These are phyloP conservation scores for Hypothenemus hampei DNA, from an alignment of 1,140 invertebrate genomes.

Conservation along the genomic window DNA sequence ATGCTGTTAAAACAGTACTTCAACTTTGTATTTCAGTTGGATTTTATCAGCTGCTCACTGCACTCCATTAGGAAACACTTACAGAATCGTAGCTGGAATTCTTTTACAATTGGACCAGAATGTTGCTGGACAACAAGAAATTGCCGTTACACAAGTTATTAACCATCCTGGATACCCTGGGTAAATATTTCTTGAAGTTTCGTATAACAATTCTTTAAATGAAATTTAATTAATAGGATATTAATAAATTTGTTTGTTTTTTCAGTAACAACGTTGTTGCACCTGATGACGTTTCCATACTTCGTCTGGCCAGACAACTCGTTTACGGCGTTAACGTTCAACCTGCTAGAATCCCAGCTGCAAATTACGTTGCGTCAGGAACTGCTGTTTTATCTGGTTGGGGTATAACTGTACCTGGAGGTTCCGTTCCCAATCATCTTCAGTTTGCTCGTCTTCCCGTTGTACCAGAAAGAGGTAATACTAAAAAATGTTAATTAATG, in stretches of 20 bases:
- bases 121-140: slow-evolving; percentile 8
- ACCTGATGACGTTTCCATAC: slow-evolving; percentile 59
- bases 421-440: slow-evolving; percentile 36
- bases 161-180: slow-evolving; percentile 6
- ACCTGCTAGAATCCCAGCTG: slow-evolving; percentile 48
- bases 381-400: slow-evolving; percentile 44
- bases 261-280: slow-evolving; percentile 44
- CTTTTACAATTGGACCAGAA: slow-evolving; percentile 1
- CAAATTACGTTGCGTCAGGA: slow-evolving; percentile 38
- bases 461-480: slow-evolving; percentile 2
- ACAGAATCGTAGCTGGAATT: slow-evolving; percentile 12
- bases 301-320: slow-evolving; percentile 51
- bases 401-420: slow-evolving; percentile 40
- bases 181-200: slow-evolving; percentile 10
- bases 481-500: not conserved
- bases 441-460: slow-evolving; percentile 14
- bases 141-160: not conserved
- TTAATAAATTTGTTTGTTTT: not conserved
- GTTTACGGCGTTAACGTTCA: slow-evolving; percentile 51
- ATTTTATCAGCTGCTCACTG: slow-evolving; percentile 19
- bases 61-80: not conserved
- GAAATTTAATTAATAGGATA: too few relatives aligned
- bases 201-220: too few relatives aligned
- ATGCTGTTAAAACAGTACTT: not conserved
- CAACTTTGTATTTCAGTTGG: slow-evolving; percentile 6